Percentiles rank a stretch among this genome's conserved stretches.
Conservation (phyloP, 2,113 vertebrate species). For the Alethe castanea region DNA sequence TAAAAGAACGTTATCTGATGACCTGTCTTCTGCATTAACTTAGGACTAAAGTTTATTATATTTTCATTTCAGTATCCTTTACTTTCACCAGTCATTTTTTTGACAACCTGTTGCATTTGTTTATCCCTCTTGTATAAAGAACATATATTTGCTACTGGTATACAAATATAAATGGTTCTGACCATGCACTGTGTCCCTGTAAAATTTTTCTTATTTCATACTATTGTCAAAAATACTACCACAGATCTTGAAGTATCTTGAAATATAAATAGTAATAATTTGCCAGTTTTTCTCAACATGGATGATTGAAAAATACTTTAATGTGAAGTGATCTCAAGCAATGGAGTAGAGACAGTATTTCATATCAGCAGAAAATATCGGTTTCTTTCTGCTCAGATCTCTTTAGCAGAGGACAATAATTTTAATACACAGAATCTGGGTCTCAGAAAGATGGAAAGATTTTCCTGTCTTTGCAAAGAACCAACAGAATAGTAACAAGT, state of each 20-base stretch:
- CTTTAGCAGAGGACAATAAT: neutral
- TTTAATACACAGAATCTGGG: neutral
- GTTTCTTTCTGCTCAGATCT: neutral
- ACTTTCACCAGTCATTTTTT: neutral
- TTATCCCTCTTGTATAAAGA: neutral
- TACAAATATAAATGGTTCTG: neutral
- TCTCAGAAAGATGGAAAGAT: neutral
- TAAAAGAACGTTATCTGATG: neutral
- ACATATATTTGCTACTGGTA: neutral
- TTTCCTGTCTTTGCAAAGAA: neutral
- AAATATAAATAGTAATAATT: neutral
- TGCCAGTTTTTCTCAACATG: neutral
- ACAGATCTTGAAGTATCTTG: neutral
- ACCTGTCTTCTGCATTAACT: neutral
- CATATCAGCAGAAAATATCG: neutral
- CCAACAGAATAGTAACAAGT: neutral
- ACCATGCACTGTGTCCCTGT: fast-evolving
- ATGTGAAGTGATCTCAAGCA: neutral
- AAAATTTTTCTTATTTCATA: neutral
- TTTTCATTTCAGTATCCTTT: neutral
- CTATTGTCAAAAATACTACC: neutral
- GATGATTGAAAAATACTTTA: neutral
- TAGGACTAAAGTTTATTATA: neutral
- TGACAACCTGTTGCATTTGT: neutral
- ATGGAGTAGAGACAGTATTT: neutral